A percentile compares a stretch with the other conserved stretches of the same genome.
phyloP scores from a whole-genome alignment of 2,888 invertebrate genomes.

The Meghimatium bilineatum region DNA sequence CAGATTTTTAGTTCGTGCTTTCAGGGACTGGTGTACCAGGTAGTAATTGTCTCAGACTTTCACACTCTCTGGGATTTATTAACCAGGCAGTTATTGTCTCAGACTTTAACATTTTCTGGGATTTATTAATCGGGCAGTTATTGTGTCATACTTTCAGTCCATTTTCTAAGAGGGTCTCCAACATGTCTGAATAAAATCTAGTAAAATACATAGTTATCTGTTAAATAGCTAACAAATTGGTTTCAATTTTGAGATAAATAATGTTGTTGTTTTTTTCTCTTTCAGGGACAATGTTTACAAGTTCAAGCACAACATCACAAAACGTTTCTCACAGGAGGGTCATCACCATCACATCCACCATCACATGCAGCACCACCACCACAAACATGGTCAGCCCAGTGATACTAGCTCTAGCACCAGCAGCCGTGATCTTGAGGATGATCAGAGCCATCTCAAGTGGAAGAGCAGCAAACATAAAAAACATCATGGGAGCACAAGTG shows the following conservation, averaged over 20 bases:
- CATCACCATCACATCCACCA: slow-evolving; percentile 64
- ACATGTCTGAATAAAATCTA: too few relatives aligned
- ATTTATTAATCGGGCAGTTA: too few relatives aligned
- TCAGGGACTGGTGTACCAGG: too few relatives aligned
- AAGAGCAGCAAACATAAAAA: slow-evolving; percentile 40
- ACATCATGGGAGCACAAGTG: slow-evolving; percentile 7
- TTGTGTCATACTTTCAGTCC: too few relatives aligned
- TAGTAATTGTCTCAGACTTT: too few relatives aligned
- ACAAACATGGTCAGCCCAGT: slow-evolving; percentile 43
- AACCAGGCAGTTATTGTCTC: too few relatives aligned
- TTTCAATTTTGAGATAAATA: not conserved
- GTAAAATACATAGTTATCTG: too few relatives aligned
- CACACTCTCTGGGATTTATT: too few relatives aligned
- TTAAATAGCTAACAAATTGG: too few relatives aligned
- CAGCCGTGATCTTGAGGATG: slow-evolving; percentile 47
- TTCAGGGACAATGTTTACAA: slow-evolving; percentile 82
- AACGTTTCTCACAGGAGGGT: slow-evolving; percentile 83
- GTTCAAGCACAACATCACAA: slow-evolving; percentile 95
- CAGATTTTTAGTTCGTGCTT: too few relatives aligned
- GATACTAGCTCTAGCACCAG: slow-evolving; percentile 49
- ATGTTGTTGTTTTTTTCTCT: not conserved
- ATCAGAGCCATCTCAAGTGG: slow-evolving; percentile 46
- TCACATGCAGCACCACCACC: slow-evolving; percentile 45
- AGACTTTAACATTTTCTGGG: too few relatives aligned
- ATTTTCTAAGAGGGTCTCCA: too few relatives aligned